phyloP scores from a whole-genome alignment of 2,888 invertebrate species.

The Lasioglossum malachurum region DNA sequence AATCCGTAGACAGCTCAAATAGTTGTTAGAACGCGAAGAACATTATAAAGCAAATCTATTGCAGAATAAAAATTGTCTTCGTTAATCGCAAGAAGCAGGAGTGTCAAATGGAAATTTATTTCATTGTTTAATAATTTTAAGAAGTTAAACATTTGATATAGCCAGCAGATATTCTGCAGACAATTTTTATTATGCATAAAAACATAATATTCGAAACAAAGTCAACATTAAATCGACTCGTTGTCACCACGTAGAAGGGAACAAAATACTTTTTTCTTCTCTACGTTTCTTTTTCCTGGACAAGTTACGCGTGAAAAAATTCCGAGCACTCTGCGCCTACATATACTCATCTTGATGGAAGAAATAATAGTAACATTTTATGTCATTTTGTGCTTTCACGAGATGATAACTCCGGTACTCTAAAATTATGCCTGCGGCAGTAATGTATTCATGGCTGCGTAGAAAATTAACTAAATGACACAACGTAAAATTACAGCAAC shows the following conservation, averaged over 20 bases:
- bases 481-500: background rate
- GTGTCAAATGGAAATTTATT: background rate
- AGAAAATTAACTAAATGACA: slow-evolving; percentile 15
- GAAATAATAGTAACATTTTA: slow-evolving; percentile 16
- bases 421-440: slow-evolving; percentile 2
- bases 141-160: no score
- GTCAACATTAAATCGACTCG: no score
- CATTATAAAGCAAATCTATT: background rate
- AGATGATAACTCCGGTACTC: slow-evolving; percentile 3
- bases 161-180: no score
- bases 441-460: slow-evolving; percentile 9
- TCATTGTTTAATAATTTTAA: no score
- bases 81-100: no score
- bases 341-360: background rate
- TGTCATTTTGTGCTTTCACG: background rate
- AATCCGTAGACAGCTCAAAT: background rate
- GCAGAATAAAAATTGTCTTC: background rate
- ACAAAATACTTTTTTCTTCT: background rate
- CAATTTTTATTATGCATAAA: no score
- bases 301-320: background rate
- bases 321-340: background rate
- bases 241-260: background rate
- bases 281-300: background rate
- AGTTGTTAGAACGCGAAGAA: background rate
- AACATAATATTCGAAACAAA: no score